A percentile compares a stretch with the other conserved stretches of the same genome.
These are phyloP conservation scores for Cryptophagus acutangulus DNA, from an alignment of 2,888 invertebrate species.

Conservation along the genomic window DNA sequence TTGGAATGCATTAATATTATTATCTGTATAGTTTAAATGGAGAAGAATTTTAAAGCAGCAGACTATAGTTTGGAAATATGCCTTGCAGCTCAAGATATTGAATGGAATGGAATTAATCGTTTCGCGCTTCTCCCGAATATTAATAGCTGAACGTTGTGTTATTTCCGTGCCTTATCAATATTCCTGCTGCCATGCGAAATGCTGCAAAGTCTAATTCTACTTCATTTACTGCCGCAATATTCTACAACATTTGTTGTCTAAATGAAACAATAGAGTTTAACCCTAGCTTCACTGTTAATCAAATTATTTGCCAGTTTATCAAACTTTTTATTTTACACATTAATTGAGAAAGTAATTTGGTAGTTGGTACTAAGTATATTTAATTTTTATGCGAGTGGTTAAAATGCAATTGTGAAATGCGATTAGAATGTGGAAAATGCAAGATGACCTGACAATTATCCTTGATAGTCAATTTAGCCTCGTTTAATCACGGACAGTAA, in stretches of 20 bases:
- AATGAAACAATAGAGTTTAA: conserved; percentile 17
- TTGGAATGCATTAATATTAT: too few relatives aligned
- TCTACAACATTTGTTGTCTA: conserved; percentile 17
- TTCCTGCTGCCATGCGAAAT: conserved; percentile 24
- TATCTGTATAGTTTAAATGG: too few relatives aligned
- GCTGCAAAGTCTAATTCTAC: conserved; percentile 24
- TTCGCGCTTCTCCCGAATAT: conserved; percentile 23
- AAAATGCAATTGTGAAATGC: too few relatives aligned
- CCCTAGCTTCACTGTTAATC: conserved; percentile 17
- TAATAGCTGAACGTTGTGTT: conserved; percentile 25
- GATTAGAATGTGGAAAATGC: too few relatives aligned
- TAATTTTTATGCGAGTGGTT: too few relatives aligned
- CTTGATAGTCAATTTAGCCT: conserved; percentile 1
- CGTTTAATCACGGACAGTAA: conserved; percentile 1
- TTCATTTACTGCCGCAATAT: conserved; percentile 21
- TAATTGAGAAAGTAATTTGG: too few relatives aligned
- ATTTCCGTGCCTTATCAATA: conserved; percentile 30
- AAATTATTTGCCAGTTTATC: conserved; percentile 14
- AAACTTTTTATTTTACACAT: too few relatives aligned
- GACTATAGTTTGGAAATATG: conserved; percentile 18
- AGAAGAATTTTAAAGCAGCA: conserved; percentile 16
- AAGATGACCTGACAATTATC: conserved; percentile 1
- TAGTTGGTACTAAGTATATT: too few relatives aligned
- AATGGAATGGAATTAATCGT: conserved; percentile 26
- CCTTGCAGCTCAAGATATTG: conserved; percentile 20